Conservation (phyloP, 2,797 vertebrate genomes). For the Gambelia wislizenii region DNA sequence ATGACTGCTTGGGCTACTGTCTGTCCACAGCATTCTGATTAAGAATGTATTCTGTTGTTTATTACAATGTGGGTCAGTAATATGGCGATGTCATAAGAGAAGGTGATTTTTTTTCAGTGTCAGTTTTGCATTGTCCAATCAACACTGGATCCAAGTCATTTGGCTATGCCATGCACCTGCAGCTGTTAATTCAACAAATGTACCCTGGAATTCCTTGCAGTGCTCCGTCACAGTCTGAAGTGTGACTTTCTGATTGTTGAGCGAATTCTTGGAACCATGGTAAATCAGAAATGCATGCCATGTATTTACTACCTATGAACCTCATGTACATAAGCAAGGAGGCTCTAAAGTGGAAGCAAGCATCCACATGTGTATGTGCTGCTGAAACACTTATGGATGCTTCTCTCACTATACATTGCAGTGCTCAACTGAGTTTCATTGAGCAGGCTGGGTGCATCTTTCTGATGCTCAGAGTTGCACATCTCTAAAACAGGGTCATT, state of each 20-base stretch:
- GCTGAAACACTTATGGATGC: neutral
- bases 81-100: neutral
- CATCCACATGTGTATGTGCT: neutral
- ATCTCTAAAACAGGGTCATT: neutral
- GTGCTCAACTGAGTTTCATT: neutral
- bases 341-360: neutral
- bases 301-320: neutral
- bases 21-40: neutral
- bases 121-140: neutral
- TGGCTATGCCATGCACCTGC: neutral
- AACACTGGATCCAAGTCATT: neutral
- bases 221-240: neutral
- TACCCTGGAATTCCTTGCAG: neutral
- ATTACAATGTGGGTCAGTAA: neutral
- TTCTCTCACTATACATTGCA: neutral
- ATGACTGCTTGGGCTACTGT: neutral
- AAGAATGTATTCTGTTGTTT: neutral
- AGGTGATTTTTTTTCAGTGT: neutral
- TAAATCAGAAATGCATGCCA: neutral
- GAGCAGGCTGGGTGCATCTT: neutral
- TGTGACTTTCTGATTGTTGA: neutral
- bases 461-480: neutral
- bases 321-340: neutral
- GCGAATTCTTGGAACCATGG: neutral
- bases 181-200: neutral